Percentiles rank a stretch among this genome's conserved stretches.
Evolutionary conservation across 2,888 invertebrate genomes (phyloP).

Genomic region (Cheilosia vulpina): DNA sequence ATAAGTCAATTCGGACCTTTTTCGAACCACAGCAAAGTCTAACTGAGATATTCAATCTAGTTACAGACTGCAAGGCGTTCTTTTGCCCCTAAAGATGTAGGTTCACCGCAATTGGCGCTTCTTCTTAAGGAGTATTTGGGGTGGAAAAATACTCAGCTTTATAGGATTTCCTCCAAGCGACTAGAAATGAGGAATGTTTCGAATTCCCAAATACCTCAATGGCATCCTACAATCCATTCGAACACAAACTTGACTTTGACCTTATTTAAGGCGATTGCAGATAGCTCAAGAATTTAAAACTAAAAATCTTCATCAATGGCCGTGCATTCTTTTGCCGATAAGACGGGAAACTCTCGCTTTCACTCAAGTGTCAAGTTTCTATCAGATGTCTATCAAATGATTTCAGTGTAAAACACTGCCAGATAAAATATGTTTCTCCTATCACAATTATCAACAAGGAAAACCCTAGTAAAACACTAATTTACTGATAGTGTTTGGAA

Average conservation of each 20-base stretch:
- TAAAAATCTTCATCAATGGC: background rate
- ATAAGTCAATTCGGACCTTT: too few species aligned
- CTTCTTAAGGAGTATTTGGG: too few species aligned
- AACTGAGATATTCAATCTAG: too few species aligned
- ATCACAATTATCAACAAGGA: constrained; percentile 44
- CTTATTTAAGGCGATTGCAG: constrained; percentile 7
- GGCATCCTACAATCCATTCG: background rate
- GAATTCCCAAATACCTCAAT: background rate
- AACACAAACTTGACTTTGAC: constrained; percentile 37
- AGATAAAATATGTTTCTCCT: constrained; percentile 35
- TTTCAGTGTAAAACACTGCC: constrained; percentile 39
- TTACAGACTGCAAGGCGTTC: too few species aligned
- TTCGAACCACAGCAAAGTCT: too few species aligned
- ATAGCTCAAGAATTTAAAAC: background rate
- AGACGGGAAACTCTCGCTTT: constrained; percentile 25
- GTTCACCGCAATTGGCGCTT: too few species aligned
- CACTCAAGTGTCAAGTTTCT: background rate
- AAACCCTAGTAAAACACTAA: constrained; percentile 57
- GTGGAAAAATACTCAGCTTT: too few species aligned
- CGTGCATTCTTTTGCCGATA: background rate
- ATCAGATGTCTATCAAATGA: constrained; percentile 9
- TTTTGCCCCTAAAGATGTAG: too few species aligned
- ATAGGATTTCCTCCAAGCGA: too few species aligned
- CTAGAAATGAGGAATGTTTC: background rate
- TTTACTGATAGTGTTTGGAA: constrained; percentile 52